phyloP scores from a whole-genome alignment of 2,888 invertebrate genomes.

The Abscondita cerata region DNA sequence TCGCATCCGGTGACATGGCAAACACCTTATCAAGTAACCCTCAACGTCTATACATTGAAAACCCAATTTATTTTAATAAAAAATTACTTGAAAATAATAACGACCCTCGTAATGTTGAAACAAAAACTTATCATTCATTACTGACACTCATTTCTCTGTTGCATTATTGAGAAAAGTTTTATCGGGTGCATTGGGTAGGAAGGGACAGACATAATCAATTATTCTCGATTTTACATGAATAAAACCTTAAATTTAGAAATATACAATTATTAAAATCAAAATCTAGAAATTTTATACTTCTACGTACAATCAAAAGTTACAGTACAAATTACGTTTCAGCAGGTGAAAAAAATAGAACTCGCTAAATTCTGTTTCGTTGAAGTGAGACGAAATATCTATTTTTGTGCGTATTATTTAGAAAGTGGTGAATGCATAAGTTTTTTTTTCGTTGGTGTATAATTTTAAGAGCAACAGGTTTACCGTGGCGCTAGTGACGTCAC shows the following conservation, averaged over 20 bases:
- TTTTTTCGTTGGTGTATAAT: constrained; percentile 45
- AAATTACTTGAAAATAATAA: constrained; percentile 4
- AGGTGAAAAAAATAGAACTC: constrained; percentile 10
- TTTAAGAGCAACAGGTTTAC: constrained; percentile 55
- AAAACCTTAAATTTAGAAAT: not conserved
- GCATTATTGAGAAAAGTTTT: constrained; percentile 1
- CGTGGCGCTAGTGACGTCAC: constrained; percentile 50
- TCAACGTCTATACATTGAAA: too few species aligned
- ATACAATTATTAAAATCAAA: constrained; percentile 12
- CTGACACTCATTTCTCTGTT: constrained; percentile 1
- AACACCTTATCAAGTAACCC: too few species aligned
- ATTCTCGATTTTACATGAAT: not conserved
- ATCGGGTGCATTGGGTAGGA: not conserved
- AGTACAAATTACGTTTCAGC: constrained; percentile 6
- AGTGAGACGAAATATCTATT: too few species aligned
- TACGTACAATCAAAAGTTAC: too few species aligned
- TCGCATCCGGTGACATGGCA: too few species aligned
- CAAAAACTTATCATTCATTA: constrained; percentile 8
- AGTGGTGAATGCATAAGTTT: constrained; percentile 31
- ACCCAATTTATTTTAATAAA: not conserved
- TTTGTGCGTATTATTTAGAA: constrained; percentile 38
- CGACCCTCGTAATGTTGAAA: constrained; percentile 11
- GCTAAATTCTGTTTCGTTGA: constrained; percentile 3
- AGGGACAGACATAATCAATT: not conserved
- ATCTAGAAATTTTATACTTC: too few species aligned